Conservation (phyloP, 2,888 invertebrate genomes). For the Drosophila trichaetosa region DNA sequence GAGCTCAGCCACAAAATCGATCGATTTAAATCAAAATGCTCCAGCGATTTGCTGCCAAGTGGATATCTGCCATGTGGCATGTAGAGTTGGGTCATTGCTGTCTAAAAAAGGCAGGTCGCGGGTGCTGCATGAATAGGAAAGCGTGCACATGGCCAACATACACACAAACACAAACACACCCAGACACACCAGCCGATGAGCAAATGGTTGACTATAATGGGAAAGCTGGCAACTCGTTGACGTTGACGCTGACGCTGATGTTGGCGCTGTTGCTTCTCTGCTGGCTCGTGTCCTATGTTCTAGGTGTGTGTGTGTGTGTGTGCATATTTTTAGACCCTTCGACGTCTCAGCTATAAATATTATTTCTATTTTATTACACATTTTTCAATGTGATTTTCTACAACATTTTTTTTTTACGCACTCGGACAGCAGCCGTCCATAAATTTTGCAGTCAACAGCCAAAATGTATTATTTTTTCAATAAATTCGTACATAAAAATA, state of each 20-base stretch:
- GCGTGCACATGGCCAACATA: conserved; percentile 62
- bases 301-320: conserved; percentile 4
- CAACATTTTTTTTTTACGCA: conserved; percentile 48
- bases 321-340: conserved; percentile 73
- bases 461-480: conserved; percentile 57
- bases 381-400: conserved; percentile 73
- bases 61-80: conserved; percentile 30
- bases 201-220: conserved; percentile 18
- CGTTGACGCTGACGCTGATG: conserved; percentile 33
- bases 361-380: conserved; percentile 79
- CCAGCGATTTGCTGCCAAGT: conserved; percentile 50
- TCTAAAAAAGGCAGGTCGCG: conserved; percentile 70
- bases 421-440: conserved; percentile 48
- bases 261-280: conserved; percentile 48
- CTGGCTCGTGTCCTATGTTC: conserved; percentile 21
- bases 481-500: conserved; percentile 37
- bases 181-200: background rate
- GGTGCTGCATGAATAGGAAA: conserved; percentile 70
- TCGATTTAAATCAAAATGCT: conserved; percentile 78
- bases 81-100: conserved; percentile 38
- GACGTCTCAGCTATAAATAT: conserved; percentile 80
- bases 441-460: conserved; percentile 55
- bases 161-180: background rate
- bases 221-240: conserved; percentile 48
- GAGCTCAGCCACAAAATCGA: conserved; percentile 78